Base-by-base conservation (phyloP, 2,113 vertebrate species). In the Tupaia chinensis region DNA sequence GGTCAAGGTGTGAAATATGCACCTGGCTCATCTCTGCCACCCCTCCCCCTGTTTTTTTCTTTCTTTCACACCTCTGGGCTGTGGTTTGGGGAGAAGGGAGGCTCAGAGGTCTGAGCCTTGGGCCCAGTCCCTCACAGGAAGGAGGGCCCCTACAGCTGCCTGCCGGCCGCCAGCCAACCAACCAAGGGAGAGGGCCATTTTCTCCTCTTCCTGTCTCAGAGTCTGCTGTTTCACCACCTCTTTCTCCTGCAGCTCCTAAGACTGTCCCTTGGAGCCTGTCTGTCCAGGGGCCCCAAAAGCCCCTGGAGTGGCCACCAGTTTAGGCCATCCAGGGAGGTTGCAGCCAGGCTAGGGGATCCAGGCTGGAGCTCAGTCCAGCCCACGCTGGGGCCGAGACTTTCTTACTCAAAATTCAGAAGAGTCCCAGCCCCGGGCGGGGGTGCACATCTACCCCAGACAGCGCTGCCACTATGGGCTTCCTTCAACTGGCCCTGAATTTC, bases 1-100 rank as follows among this genome's bases (percentile, higher is more conserved):
- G 97, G 97, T 97, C 97, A 97, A 98, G 97, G 97, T 98, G 97
- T 97, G 97, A 98, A 98, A 82, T 91, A 74, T 95, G 96, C 97
- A 98, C 97, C 97, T 98, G 97, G 96, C 61, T 97, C 81, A 68
- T 94, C 83, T 96, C 61, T 76, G 68, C 86, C 70, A 79, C 96
- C 93, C 90, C 74, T 94, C 93, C 97, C 96, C 96, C 94, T 96
- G 92, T 97, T 97, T 94, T 96, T 94, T 94, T 93, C 66, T 86
- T 94, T 93, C 72, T 93, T 98, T 98, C 97, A 97, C 97, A 98
- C 97, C 95, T 97, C 89, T 88, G 74, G 86, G 94, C 93, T 98
- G 97, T 97, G 97, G 97, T 98, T 96, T 97, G 96, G 81, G 90
- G 97, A 97, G 96, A 85, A 88, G 63, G 94, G 73, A 97, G 94